Base-by-base conservation (phyloP, 2,113 vertebrate genomes). In the Gavia stellata region DNA sequence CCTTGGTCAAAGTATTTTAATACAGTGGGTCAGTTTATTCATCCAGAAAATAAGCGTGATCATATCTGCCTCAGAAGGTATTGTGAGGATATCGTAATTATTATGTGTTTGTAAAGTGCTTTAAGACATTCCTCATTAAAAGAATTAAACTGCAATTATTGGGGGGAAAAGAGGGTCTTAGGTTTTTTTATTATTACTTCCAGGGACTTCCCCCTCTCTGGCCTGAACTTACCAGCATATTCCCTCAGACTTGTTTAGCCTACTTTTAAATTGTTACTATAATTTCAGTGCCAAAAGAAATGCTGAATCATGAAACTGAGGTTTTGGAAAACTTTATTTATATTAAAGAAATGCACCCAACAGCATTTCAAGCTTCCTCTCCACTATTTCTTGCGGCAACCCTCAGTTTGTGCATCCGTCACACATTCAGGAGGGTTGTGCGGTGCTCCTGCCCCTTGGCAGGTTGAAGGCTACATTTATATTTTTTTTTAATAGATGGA, bases 241-340 rank as follows among this genome's bases (percentile, higher is more conserved):
- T 94, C 74, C 81, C 66, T 94, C 89, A 92, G 58, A 70, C 36
- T 86, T 52, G 31, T 94, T 95, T 92, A 93, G 70, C 92, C 70
- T 68, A 75, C 77, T 96, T 94, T 88, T 84, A 84, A 94, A 95
- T 81, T 56, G 45, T 93, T 93, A 49, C 86, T 84, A 42, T 67
- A 59, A 90, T 68, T 93, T 90, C 72, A 59, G 53, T 96, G 94
- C 95, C 92, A 97, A 96, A 88, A 94, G 73, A 96, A 97, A 82
- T 94, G 97, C 96, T 97, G 95, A 97, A 94, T 97, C 96, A 96
- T 95, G 91, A 97, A 92, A 92, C 61, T 81, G 92, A 93, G 95
- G 91, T 92, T 97, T 96, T 94, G 91, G 94, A 87, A 92, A 95
- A 75, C 72, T 66, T 79, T 92, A 36, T 95, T 96, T 97, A 38